These are phyloP conservation scores for Trachymyrmex cornetzi DNA, from an alignment of 1,140 invertebrate species.

Conservation along the genomic window DNA sequence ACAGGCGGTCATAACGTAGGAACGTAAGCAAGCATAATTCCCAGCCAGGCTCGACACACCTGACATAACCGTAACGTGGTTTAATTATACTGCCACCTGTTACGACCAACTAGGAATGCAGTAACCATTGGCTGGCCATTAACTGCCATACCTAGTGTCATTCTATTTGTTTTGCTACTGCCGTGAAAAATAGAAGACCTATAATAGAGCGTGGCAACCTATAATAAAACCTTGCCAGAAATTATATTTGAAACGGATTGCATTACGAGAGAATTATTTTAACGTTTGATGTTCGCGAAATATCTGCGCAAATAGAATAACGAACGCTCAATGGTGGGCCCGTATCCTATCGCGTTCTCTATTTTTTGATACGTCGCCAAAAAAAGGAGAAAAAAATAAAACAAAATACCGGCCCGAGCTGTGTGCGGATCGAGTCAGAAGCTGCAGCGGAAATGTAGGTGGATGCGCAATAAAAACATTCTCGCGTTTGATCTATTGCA, in stretches of 20 bases:
- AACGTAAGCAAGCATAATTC: slow-evolving; percentile 66
- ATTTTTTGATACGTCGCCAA: slow-evolving; percentile 57
- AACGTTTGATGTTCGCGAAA: slow-evolving; percentile 36
- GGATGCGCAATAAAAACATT: slow-evolving; percentile 62
- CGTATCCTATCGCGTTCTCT: slow-evolving; percentile 39
- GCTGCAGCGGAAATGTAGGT: slow-evolving; percentile 61
- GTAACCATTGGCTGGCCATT: slow-evolving; percentile 78
- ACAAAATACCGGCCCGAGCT: slow-evolving; percentile 15
- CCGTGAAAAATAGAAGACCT: slow-evolving; percentile 47
- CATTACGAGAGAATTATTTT: slow-evolving; percentile 54
- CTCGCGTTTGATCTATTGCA: slow-evolving; percentile 61
- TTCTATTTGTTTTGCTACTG: slow-evolving; percentile 51
- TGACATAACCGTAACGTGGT: slow-evolving; percentile 83
- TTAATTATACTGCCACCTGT: slow-evolving; percentile 84
- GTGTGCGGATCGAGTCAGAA: slow-evolving; percentile 47
- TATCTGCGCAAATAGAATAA: slow-evolving; percentile 55
- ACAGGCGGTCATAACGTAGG: slow-evolving; percentile 60
- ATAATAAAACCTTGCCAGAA: slow-evolving; percentile 39
- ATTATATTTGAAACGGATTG: slow-evolving; percentile 2
- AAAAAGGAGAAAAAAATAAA: slow-evolving; percentile 51
- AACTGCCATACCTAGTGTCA: slow-evolving; percentile 71
- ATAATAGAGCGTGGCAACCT: background rate
- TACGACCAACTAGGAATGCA: slow-evolving; percentile 74
- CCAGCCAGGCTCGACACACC: slow-evolving; percentile 71
- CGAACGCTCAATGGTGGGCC: slow-evolving; percentile 42